Evolutionary conservation across 2,113 vertebrate genomes (phyloP), one percentile per base, ranked within the genome.

Genomic region (Rhabdornis inornatus): DNA sequence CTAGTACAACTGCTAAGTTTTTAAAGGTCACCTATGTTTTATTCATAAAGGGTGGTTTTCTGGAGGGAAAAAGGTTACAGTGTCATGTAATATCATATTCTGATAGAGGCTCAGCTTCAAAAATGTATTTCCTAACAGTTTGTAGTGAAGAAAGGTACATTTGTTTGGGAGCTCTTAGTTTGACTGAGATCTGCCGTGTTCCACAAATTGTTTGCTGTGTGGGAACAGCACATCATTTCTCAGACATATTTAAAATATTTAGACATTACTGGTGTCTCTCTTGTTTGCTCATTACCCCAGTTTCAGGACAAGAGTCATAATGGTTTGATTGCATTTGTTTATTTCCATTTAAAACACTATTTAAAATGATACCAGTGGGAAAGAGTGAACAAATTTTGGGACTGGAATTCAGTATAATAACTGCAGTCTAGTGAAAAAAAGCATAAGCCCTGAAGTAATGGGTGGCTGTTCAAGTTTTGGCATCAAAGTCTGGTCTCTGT

Each of bases 41-140:
- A 98, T 98, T 98, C 98, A 98, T 98, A 98, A 98, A 98, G 98
- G 97, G 97, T 98, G 98, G 97, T 98, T 98, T 98, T 98, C 98
- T 97, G 97, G 98, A 98, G 97, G 97, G 97, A 97, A 98, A 98
- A 98, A 98, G 98, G 98, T 98, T 98, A 98, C 97, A 97, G 87
- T 98, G 98, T 98, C 98, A 98, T 98, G 98, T 98, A 98, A 98
- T 98, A 98, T 97, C 97, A 97, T 98, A 98, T 98, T 98, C 97
- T 98, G 97, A 97, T 96, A 96, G 97, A 97, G 96, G 94, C 79
- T 97, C 69, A 92, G 93, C 97, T 98, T 98, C 96, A 97, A 94
- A 96, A 97, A 96, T 95, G 65, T 97, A 95, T 87, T 91, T 97
- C 96, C 95, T 97, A 96, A 94, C 89, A 96, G 97, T 95, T 90